phyloP scores from a whole-genome alignment of 2,113 vertebrate species.

The Meriones unguiculatus region DNA sequence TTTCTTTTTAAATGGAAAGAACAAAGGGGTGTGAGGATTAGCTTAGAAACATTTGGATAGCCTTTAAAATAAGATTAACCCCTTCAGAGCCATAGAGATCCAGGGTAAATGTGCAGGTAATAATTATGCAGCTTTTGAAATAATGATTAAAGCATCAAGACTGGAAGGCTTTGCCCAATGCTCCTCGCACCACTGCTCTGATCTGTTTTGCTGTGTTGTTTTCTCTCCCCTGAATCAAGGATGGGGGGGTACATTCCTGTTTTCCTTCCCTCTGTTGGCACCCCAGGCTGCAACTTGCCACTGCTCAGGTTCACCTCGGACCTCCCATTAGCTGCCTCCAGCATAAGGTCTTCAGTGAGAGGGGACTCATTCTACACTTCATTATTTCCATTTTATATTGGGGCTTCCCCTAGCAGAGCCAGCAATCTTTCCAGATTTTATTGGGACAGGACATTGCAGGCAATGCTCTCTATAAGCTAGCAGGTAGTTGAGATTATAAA shows the following conservation, averaged over 20 bases:
- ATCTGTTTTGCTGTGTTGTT: not conserved
- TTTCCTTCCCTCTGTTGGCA: not conserved
- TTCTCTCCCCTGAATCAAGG: not conserved
- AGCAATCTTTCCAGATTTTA: not conserved
- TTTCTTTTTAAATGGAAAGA: conserved; percentile 68
- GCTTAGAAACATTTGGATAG: conserved; percentile 1
- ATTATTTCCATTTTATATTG: conserved; percentile 4
- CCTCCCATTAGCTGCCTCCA: not conserved
- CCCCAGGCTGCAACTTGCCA: not conserved
- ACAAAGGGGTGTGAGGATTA: conserved; percentile 60
- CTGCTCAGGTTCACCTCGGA: not conserved
- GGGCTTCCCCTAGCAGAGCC: not conserved
- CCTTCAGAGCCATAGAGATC: conserved; percentile 32
- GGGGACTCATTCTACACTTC: not conserved
- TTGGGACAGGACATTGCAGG: not conserved
- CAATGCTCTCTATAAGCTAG: not conserved
- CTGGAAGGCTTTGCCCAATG: not conserved
- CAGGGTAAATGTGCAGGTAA: not conserved
- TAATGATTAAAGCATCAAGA: not conserved
- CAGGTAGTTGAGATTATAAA: conserved; percentile 35
- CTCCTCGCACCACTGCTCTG: not conserved
- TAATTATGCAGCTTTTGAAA: not conserved
- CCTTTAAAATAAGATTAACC: conserved; percentile 57
- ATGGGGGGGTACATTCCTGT: too few relatives aligned
- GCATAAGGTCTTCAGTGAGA: not conserved